These are phyloP conservation scores for Ethmia dodecea DNA, from an alignment of 2,888 invertebrate species.

Conservation along the genomic window DNA sequence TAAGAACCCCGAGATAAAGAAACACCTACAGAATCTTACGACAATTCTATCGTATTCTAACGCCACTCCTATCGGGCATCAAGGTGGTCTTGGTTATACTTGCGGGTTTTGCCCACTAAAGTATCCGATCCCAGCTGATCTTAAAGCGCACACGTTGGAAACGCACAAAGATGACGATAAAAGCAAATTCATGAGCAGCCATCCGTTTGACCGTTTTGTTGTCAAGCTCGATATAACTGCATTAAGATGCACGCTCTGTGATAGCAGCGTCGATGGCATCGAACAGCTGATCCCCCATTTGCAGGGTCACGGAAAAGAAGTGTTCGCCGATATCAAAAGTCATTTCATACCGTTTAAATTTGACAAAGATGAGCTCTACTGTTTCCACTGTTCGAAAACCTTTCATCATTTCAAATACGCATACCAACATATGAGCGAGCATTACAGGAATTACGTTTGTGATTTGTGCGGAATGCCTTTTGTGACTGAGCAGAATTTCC, in stretches of 20 bases:
- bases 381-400: constrained; percentile 31
- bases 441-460: constrained; percentile 44
- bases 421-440: constrained; percentile 41
- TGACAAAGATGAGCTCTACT: constrained; percentile 27
- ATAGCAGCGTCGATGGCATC: constrained; percentile 22
- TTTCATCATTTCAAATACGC: constrained; percentile 39
- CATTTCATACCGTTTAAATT: constrained; percentile 50
- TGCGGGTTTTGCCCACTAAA: constrained; percentile 4
- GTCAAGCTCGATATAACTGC: constrained; percentile 44
- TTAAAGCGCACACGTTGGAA: constrained; percentile 1
- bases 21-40: not conserved
- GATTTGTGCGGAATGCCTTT: constrained; percentile 38
- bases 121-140: not conserved
- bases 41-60: constrained; percentile 17
- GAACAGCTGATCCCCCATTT: constrained; percentile 38
- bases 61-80: constrained; percentile 6
- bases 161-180: not conserved
- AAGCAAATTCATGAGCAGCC: not conserved
- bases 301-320: constrained; percentile 26
- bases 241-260: constrained; percentile 41
- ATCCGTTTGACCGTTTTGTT: too few species aligned
- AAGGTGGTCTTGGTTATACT: constrained; percentile 6
- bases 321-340: constrained; percentile 38
- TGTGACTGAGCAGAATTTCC: constrained; percentile 23
- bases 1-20: constrained; percentile 3